phyloP scores from a whole-genome alignment of 2,113 vertebrate species.

The Sula dactylatra region DNA sequence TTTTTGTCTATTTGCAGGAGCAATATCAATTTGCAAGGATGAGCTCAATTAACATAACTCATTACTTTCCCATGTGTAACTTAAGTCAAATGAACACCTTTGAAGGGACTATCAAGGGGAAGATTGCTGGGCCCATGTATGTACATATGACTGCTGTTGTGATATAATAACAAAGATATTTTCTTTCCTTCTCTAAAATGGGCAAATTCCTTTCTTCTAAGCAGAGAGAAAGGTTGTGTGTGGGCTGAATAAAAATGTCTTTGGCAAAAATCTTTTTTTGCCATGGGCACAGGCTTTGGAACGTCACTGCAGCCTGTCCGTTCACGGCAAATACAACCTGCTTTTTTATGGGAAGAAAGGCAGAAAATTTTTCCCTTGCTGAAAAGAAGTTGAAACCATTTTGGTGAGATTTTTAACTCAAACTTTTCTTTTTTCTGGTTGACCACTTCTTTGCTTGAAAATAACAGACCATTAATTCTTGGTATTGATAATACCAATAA shows the following conservation, averaged over 20 bases:
- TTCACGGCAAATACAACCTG: not conserved
- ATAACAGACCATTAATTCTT: not conserved
- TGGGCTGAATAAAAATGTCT: not conserved
- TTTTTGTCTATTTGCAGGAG: not conserved
- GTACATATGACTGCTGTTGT: not conserved
- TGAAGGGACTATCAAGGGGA: not conserved
- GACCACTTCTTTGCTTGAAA: not conserved
- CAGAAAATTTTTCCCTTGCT: not conserved
- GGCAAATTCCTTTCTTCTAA: constrained; percentile 7
- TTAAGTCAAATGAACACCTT: not conserved
- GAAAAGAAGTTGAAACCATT: not conserved
- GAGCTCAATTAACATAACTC: not conserved
- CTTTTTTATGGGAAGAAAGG: not conserved
- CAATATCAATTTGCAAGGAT: not conserved
- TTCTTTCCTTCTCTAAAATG: not conserved
- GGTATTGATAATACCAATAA: not conserved
- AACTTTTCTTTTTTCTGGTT: not conserved
- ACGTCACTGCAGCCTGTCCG: not conserved
- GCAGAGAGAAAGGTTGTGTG: not conserved
- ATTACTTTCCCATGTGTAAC: not conserved
- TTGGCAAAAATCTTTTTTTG: not conserved
- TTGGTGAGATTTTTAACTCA: not conserved
- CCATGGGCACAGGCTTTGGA: not conserved
- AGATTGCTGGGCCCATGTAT: not conserved
- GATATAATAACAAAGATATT: not conserved